Conservation (phyloP, 2,888 invertebrate genomes). For the Aricia artaxerxes region DNA sequence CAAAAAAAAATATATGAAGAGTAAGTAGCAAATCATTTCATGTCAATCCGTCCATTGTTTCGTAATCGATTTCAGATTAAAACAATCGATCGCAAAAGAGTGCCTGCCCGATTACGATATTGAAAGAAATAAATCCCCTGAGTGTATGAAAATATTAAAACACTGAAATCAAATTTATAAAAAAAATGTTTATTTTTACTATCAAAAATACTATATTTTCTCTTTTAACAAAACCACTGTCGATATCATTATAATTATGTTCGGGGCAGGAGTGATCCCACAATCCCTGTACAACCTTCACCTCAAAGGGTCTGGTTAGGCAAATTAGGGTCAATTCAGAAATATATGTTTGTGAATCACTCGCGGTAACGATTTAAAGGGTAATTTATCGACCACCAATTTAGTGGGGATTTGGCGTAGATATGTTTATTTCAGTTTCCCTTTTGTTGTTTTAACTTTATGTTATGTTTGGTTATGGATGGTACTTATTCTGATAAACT, state of each 20-base stretch:
- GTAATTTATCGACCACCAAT: conserved; percentile 3
- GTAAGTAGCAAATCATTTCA: no score
- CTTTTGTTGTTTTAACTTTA: background rate
- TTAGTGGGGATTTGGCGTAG: background rate
- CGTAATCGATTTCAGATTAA: no score
- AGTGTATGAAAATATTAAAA: background rate
- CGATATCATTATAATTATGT: conserved; percentile 16
- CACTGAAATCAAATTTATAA: background rate
- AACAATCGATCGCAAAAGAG: no score
- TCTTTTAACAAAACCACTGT: background rate
- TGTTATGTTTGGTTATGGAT: background rate
- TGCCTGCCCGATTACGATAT: no score
- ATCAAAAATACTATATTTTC: background rate
- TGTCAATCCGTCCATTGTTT: no score
- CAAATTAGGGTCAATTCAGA: conserved; percentile 10
- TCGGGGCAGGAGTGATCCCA: conserved; percentile 16
- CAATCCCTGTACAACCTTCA: conserved; percentile 29
- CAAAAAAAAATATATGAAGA: conserved; percentile 13
- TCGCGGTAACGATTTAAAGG: conserved; percentile 8
- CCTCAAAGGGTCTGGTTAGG: conserved; percentile 6
- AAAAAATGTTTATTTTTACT: background rate
- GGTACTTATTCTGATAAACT: background rate
- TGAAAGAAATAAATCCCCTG: background rate
- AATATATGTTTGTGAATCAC: conserved; percentile 25
- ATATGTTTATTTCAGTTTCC: background rate